Evolutionary conservation across 2,113 vertebrate genomes (phyloP).

Genomic region (Leptosomus discolor): DNA sequence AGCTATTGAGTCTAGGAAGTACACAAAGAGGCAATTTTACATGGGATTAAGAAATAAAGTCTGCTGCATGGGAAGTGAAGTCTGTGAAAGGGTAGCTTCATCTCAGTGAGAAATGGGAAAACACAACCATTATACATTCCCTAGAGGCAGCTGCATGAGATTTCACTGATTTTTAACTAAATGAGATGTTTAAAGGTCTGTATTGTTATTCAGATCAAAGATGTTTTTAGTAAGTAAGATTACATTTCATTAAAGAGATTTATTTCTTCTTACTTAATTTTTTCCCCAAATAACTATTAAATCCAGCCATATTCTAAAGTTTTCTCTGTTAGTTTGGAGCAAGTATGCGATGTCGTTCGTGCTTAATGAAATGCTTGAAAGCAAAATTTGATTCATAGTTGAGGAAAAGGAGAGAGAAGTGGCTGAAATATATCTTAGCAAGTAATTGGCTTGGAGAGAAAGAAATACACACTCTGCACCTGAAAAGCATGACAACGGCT

Average conservation of each 20-base stretch:
- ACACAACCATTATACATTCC: background rate
- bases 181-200: background rate
- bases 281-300: background rate
- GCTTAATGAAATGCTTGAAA: background rate
- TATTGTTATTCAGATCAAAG: background rate
- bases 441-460: background rate
- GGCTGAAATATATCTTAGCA: background rate
- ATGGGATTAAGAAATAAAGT: background rate
- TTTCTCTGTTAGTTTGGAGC: background rate
- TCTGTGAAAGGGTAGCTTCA: background rate
- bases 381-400: background rate
- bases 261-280: background rate
- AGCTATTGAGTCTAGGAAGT: background rate
- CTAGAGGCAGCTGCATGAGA: background rate
- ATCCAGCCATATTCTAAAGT: background rate
- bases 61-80: background rate
- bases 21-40: background rate
- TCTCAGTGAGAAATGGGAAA: background rate
- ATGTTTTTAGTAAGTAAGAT: background rate
- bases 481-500: background rate
- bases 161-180: background rate
- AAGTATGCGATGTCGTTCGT: background rate
- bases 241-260: background rate
- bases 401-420: background rate
- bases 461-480: background rate